Evolutionary conservation across 2,888 invertebrate genomes (phyloP).

Genomic region (Ariolimax columbianus): DNA sequence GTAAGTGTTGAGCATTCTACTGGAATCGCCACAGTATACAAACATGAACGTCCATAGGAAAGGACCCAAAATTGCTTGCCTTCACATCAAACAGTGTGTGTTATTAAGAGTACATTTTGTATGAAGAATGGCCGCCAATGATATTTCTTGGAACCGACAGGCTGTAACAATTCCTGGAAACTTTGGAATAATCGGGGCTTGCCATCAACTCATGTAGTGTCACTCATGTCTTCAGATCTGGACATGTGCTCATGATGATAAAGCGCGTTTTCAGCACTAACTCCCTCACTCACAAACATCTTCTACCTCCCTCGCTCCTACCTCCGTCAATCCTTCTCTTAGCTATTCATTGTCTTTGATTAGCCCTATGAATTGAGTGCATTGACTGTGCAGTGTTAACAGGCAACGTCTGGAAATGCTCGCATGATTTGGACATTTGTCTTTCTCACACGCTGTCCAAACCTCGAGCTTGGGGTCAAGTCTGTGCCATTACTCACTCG

Average conservation of each 20-base stretch:
- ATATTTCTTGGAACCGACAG: background rate
- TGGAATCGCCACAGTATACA: no score
- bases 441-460: conserved; percentile 3
- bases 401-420: conserved; percentile 18
- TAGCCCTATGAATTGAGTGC: conserved; percentile 4
- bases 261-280: background rate
- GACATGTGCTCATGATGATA: background rate
- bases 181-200: background rate
- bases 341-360: conserved; percentile 17
- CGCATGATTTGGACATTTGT: conserved; percentile 24
- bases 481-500: background rate
- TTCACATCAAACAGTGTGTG: background rate
- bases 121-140: background rate
- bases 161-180: background rate
- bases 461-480: background rate
- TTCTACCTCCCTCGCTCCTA: background rate
- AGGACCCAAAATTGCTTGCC: no score
- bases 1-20: no score
- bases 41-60: no score
- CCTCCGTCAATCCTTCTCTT: background rate
- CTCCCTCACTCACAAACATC: background rate
- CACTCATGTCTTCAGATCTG: background rate
- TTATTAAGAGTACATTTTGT: background rate
- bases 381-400: conserved; percentile 1
- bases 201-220: background rate